Evolutionary conservation across 1,140 invertebrate genomes (phyloP), one percentile per base, ranked within the genome.

Genomic region (Cotesia vestalis): DNA sequence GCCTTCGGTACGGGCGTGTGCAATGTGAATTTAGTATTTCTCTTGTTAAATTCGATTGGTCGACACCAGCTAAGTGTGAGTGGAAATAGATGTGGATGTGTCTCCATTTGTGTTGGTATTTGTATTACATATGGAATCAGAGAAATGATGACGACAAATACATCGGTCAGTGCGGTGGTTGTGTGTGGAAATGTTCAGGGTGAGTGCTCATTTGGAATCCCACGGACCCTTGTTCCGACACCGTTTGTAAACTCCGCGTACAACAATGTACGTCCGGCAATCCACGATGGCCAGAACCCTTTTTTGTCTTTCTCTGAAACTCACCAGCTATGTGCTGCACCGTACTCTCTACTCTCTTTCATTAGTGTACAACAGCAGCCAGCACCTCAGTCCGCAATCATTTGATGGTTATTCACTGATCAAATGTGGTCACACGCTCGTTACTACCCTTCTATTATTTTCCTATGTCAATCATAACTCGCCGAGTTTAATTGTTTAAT

Each of bases 151-250:
- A 73, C 60, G 55, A 40, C 59, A 46, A 46, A 46, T 46, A 46
- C 40, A 46, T 46, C 11, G 61, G 14, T 66, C 14, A 36, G 9
- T 60, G 35, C 38, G 57, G 40, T 59, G 36, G 17, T 34, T 55
- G 52, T 74, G 62, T 73, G 78, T 81, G 72, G 75, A 78, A 75
- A 72, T 80, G 85, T 85, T 86, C 82, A 83, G 84, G 85, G 81
- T 85, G 85, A 86, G 81, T 74, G 83, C 80, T 38, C 77, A 70
- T 75, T 76, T 81, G 84, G 84, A 85, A 86, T 86, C 73, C 74
- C 68, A 75, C 81, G 77, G 67, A 60, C 72, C 66, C 69, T 69
- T 72, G 61, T 76, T 73, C 59, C 66, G 69, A 71, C 34, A 61
- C 52, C 61, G 55, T 61, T 59, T 59, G 57, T 59, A 66, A 66